Evolutionary conservation across 2,797 vertebrate species (phyloP), one percentile per base, ranked within the genome.

Genomic region (Apogon hyalosoma): DNA sequence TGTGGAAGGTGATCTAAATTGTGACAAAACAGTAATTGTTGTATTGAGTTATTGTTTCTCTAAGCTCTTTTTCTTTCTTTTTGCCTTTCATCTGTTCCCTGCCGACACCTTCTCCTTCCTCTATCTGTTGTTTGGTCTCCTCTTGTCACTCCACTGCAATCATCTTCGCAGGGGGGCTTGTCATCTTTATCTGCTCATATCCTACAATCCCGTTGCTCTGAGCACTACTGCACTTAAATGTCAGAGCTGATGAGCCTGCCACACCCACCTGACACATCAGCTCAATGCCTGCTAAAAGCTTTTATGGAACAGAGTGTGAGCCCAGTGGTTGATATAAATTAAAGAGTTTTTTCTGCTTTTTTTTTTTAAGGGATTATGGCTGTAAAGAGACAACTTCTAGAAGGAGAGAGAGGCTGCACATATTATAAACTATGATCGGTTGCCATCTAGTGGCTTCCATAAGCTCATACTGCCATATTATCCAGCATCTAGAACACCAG

Each of bases 151-250:
- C 88, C 94, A 95, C 95, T 95, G 94, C 95, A 98, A 98, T 98
- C 96, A 97, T 97, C 97, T 90, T 95, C 83, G 93, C 93, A 92
- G 96, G 97, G 95, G 95, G 96, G 92, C 94, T 60, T 92, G 86
- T 86, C 92, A 91, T 91, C 87, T 82, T 85, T 85, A 89, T 90
- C 95, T 95, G 94, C 96, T 96, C 95, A 95, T 94, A 92, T 94
- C 96, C 95, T 95, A 94, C 94, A 93, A 96, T 96, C 95, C 95
- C 94, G 94, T 95, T 96, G 94, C 95, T 94, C 95, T 90, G 94
- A 97, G 95, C 94, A 96, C 95, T 96, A 95, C 94, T 95, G 97
- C 96, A 97, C 97, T 97, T 97, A 97, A 96, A 97, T 97, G 97
- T 97, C 97, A 97, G 95, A 91, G 83, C 92, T 96, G 96, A 97